Base-by-base conservation (phyloP, 1,140 invertebrate genomes). In the Nautilus pompilius region DNA sequence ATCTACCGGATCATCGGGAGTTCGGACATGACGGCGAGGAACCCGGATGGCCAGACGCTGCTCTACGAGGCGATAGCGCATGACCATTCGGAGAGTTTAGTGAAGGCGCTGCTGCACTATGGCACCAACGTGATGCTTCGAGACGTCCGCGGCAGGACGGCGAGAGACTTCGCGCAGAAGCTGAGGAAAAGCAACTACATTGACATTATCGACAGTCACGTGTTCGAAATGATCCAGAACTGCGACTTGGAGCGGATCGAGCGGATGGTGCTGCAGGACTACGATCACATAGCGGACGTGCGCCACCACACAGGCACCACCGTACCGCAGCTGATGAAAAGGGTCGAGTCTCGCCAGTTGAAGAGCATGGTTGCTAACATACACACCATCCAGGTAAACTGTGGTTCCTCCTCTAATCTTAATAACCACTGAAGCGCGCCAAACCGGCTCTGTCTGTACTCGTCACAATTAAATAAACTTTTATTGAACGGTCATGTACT, bases 281-380 rank as follows among this genome's bases (percentile, higher is more conserved):
- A 75, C 59, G 68, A 75, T 33, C 70, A 75, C 48, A 53, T 75
- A 10, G 17, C 67, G 49, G 65, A 72, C 58, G 57, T 73, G n/a
- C 61, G 34, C 6, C 69, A 73, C 29, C 62, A 60, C 2, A 62
- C 61, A 15, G 46, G 57, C 20, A 63, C 60, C 22, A n/a, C n/a
- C n/a, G n/a, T n/a, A n/a, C n/a, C n/a, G n/a, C n/a, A n/a, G n/a
- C n/a, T n/a, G n/a, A n/a, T n/a, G n/a, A n/a, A n/a, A n/a, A n/a
- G n/a, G n/a, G n/a, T n/a, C n/a, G n/a, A n/a, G n/a, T n/a, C n/a
- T n/a, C n/a, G n/a, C n/a, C n/a, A n/a, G n/a, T n/a, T n/a, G n/a
- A n/a, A n/a, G n/a, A n/a, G n/a, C n/a, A n/a, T n/a, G n/a, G n/a
- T n/a, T n/a, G n/a, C n/a, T n/a, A n/a, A n/a, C n/a, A n/a, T n/a